These are phyloP conservation scores for Wiebesia pumilae DNA, from an alignment of 1,140 invertebrate species.

Conservation along the genomic window DNA sequence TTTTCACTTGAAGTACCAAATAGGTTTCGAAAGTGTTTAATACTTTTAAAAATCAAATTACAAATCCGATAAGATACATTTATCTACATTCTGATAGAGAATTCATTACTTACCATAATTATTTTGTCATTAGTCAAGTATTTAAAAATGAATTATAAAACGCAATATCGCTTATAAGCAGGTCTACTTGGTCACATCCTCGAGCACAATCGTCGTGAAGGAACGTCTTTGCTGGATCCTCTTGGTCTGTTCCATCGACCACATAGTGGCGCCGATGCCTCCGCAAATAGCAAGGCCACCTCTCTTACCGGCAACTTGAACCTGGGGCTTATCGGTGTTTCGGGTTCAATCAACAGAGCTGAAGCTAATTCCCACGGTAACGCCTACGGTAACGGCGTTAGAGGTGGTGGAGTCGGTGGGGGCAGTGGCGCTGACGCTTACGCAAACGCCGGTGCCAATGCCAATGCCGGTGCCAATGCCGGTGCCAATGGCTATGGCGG, in stretches of 20 bases:
- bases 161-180: not conserved
- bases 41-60: too few species aligned
- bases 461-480: constrained; percentile 33
- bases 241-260: constrained; percentile 57
- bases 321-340: constrained; percentile 59
- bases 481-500: constrained; percentile 46
- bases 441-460: constrained; percentile 34
- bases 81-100: too few species aligned
- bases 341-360: constrained; percentile 40
- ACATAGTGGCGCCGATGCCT: constrained; percentile 41
- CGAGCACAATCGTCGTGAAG: not conserved
- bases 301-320: constrained; percentile 55
- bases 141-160: not conserved
- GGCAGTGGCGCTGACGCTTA: not conserved
- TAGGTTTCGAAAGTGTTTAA: too few species aligned
- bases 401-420: not conserved
- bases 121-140: not conserved
- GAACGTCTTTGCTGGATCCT: constrained; percentile 57
- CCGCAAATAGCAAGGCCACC: constrained; percentile 36
- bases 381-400: not conserved
- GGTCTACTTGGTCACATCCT: constrained; percentile 8
- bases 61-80: too few species aligned
- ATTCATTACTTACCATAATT: too few species aligned
- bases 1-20: too few species aligned
- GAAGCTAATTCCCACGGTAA: not conserved